Evolutionary conservation across 2,113 vertebrate species (phyloP).

Genomic region (Colossoma macropomum): DNA sequence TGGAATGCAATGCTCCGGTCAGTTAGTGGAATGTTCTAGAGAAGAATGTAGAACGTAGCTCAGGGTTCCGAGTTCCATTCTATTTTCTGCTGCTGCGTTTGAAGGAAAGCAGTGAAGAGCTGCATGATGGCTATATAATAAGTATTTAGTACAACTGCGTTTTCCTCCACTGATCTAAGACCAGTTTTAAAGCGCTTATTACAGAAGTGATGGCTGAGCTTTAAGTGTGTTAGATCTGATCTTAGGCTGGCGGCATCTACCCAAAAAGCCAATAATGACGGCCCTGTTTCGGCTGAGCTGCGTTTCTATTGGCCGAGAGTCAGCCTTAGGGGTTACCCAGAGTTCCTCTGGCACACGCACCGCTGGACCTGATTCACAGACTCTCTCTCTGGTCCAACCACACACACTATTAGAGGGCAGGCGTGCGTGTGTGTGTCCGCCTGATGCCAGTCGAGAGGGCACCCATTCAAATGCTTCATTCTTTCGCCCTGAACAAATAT

Average conservation of each 20-base stretch:
- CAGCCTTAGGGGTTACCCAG: conserved; percentile 36
- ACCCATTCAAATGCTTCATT: conserved; percentile 13
- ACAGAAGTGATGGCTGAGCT: background rate
- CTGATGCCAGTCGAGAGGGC: background rate
- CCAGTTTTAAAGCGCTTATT: conserved; percentile 2
- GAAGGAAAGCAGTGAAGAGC: background rate
- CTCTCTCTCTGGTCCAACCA: conserved; percentile 23
- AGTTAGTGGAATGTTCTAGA: conserved; percentile 11
- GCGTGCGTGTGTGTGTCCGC: conserved; percentile 4
- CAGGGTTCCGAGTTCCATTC: conserved; percentile 57
- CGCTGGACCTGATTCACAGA: conserved; percentile 38
- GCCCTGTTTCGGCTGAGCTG: conserved; percentile 43
- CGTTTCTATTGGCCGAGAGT: conserved; percentile 50
- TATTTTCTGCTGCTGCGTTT: conserved; percentile 57
- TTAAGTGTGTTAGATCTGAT: conserved; percentile 7
- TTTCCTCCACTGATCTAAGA: conserved; percentile 30
- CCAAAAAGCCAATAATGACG: conserved; percentile 47
- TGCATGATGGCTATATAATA: conserved; percentile 35
- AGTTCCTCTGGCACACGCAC: conserved; percentile 42
- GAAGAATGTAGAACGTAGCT: conserved; percentile 10
- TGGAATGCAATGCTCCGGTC: conserved; percentile 31
- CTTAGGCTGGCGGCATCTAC: conserved; percentile 26
- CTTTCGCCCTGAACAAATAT: conserved; percentile 6
- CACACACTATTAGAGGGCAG: background rate
- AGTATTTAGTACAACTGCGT: background rate